Conservation (phyloP, 1,140 invertebrate genomes). For the Lerema accius region DNA sequence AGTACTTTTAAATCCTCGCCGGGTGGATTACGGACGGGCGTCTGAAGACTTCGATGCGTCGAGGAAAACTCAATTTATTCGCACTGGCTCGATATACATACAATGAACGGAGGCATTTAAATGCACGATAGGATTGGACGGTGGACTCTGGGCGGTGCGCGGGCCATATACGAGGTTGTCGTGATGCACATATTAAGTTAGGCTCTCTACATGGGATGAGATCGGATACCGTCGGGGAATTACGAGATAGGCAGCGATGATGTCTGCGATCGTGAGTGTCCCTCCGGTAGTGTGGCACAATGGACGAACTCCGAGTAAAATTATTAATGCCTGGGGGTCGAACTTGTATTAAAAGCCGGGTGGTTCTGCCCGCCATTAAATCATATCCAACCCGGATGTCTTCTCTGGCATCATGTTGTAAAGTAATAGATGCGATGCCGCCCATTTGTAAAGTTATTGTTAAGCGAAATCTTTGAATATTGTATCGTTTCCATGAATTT, state of each 20-base stretch:
- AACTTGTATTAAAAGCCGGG: slow-evolving; percentile 66
- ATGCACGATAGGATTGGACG: slow-evolving; percentile 76
- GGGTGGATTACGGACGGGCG: slow-evolving; percentile 53
- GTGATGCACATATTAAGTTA: slow-evolving; percentile 82
- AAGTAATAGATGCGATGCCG: slow-evolving; percentile 23
- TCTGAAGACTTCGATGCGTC: slow-evolving; percentile 50
- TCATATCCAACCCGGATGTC: slow-evolving; percentile 41
- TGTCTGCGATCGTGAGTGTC: slow-evolving; percentile 70
- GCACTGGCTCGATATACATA: slow-evolving; percentile 74
- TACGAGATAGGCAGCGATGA: slow-evolving; percentile 69
- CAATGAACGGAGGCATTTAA: slow-evolving; percentile 73
- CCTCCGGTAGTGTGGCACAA: slow-evolving; percentile 59
- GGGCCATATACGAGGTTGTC: slow-evolving; percentile 70
- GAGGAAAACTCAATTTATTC: slow-evolving; percentile 75
- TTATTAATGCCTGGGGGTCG: slow-evolving; percentile 61
- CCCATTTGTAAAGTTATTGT: slow-evolving; percentile 9
- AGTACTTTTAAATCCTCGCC: slow-evolving; percentile 66
- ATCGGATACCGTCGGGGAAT: slow-evolving; percentile 60
- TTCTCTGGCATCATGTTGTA: slow-evolving; percentile 8
- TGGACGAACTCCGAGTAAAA: slow-evolving; percentile 49
- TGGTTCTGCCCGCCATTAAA: slow-evolving; percentile 52
- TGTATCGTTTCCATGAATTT: neutral
- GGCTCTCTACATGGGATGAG: slow-evolving; percentile 73
- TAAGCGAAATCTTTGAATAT: neutral
- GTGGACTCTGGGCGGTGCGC: slow-evolving; percentile 60